Conservation (phyloP, 2,797 vertebrate species). For the Hephaestus fuliginosus region DNA sequence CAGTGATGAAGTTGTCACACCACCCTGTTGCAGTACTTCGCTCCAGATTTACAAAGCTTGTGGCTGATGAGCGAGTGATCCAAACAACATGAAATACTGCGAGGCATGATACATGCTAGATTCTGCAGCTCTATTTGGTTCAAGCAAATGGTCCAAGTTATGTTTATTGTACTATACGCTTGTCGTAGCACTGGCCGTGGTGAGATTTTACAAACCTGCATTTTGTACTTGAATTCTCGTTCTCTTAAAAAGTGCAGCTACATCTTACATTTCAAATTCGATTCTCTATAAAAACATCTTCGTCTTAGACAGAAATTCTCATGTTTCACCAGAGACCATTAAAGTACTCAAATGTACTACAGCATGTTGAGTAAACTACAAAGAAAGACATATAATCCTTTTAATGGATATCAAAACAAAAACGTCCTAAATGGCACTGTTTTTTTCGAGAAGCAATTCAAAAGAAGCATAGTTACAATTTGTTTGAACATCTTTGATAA, state of each 20-base stretch:
- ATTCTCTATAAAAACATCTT: slow-evolving; percentile 60
- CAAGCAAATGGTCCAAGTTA: slow-evolving; percentile 61
- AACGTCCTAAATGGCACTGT: slow-evolving; percentile 18
- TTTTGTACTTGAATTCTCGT: slow-evolving; percentile 28
- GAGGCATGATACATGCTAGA: slow-evolving; percentile 73
- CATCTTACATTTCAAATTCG: slow-evolving; percentile 54
- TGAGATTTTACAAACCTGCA: slow-evolving; percentile 56
- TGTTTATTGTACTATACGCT: slow-evolving; percentile 33
- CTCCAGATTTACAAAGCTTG: slow-evolving; percentile 63
- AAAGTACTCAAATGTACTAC: slow-evolving; percentile 25
- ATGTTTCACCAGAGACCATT: slow-evolving; percentile 41
- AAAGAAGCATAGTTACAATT: slow-evolving; percentile 42
- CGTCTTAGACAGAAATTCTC: slow-evolving; percentile 49
- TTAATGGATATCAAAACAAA: slow-evolving; percentile 41
- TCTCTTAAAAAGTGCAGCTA: slow-evolving; percentile 59
- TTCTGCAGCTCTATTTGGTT: slow-evolving; percentile 73
- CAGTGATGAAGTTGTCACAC: slow-evolving; percentile 37
- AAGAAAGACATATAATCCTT: slow-evolving; percentile 20
- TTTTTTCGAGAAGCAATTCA: slow-evolving; percentile 36
- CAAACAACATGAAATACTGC: slow-evolving; percentile 57
- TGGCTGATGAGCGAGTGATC: slow-evolving; percentile 38
- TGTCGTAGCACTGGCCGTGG: slow-evolving; percentile 35
- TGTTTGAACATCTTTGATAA: slow-evolving; percentile 45
- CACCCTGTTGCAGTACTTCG: slow-evolving; percentile 64
- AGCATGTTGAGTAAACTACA: slow-evolving; percentile 26